These are phyloP conservation scores for Amyelois transitella DNA, from an alignment of 1,140 invertebrate genomes.

Conservation along the genomic window DNA sequence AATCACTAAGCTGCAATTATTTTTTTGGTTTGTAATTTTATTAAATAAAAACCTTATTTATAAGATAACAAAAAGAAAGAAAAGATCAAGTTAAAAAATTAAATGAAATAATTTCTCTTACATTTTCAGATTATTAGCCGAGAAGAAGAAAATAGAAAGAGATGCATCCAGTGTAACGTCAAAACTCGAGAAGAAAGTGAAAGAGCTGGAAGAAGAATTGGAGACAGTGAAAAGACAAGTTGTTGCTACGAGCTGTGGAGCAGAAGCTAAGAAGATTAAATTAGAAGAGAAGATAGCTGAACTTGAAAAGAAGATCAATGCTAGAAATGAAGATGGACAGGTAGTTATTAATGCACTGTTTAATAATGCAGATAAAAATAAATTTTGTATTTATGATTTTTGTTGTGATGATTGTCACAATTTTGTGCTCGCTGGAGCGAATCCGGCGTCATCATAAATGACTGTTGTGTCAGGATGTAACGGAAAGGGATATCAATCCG, in stretches of 20 bases:
- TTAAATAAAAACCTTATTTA: too few species aligned
- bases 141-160: slow-evolving; percentile 45
- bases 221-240: slow-evolving; percentile 39
- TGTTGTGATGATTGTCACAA: too few species aligned
- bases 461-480: too few species aligned
- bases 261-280: slow-evolving; percentile 39
- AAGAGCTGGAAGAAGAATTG: slow-evolving; percentile 44
- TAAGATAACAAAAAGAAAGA: too few species aligned
- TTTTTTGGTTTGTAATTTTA: too few species aligned
- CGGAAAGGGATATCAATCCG: too few species aligned
- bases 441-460: too few species aligned
- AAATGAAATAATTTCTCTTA: background rate
- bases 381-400: background rate
- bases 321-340: slow-evolving; percentile 37
- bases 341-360: too few species aligned
- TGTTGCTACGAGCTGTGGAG: slow-evolving; percentile 25
- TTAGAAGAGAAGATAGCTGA: slow-evolving; percentile 46
- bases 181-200: slow-evolving; percentile 37
- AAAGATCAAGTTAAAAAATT: too few species aligned
- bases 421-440: too few species aligned
- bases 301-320: slow-evolving; percentile 37
- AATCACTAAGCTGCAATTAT: too few species aligned
- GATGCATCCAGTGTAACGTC: slow-evolving; percentile 30
- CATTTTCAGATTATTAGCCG: slow-evolving; percentile 47
- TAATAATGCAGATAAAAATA: too few species aligned